Conservation (phyloP, 2,888 invertebrate genomes). For the Drosophila conformis region DNA sequence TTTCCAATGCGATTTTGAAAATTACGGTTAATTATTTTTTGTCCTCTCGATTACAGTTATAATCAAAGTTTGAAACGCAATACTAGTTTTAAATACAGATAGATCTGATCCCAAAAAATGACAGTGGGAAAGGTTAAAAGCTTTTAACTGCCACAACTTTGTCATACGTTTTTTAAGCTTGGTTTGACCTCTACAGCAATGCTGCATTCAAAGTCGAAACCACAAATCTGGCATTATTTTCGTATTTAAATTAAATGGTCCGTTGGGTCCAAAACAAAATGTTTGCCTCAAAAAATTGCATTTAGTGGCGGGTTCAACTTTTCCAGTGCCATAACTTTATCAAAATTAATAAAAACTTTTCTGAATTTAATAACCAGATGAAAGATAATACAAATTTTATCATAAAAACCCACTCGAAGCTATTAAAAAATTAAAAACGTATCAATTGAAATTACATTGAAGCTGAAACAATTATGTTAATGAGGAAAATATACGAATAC, state of each 20-base stretch:
- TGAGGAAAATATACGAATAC: not conserved
- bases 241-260: not conserved
- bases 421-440: not conserved
- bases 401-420: not conserved
- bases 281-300: not conserved
- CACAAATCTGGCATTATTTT: not conserved
- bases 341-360: not conserved
- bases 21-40: too few relatives aligned
- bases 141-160: too few relatives aligned
- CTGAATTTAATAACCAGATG: not conserved
- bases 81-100: too few relatives aligned
- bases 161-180: not conserved
- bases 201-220: not conserved
- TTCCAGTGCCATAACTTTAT: not conserved
- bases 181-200: not conserved
- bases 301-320: not conserved
- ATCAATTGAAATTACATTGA: not conserved
- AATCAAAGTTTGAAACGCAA: too few relatives aligned
- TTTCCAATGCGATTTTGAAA: too few relatives aligned
- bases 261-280: not conserved
- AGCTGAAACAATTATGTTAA: not conserved
- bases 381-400: not conserved
- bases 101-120: too few relatives aligned
- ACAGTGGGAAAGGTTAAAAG: too few relatives aligned
- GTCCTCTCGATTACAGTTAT: too few relatives aligned